Conservation (phyloP, 1,140 invertebrate genomes). For the Globodera rostochiensis region DNA sequence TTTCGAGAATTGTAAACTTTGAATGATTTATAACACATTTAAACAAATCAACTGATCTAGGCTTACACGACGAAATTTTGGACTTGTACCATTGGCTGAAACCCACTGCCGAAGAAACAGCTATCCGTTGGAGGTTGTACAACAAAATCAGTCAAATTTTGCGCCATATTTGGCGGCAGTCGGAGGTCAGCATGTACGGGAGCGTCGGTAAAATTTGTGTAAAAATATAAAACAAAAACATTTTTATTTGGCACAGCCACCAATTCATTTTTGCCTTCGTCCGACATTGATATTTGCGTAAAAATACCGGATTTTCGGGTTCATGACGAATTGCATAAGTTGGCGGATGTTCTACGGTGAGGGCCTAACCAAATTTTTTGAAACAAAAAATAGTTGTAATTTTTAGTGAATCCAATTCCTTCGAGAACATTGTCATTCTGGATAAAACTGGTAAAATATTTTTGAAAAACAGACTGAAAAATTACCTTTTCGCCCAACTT, state of each 20-base stretch:
- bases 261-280: conserved; percentile 40
- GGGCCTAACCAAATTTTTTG: neutral
- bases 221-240: neutral
- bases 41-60: neutral
- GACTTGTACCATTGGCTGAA: conserved; percentile 54
- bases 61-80: conserved; percentile 56
- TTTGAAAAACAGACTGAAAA: neutral
- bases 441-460: conserved; percentile 27
- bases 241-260: conserved; percentile 31
- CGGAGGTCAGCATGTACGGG: conserved; percentile 21
- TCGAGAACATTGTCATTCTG: conserved; percentile 30
- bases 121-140: neutral
- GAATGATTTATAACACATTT: no score
- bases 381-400: neutral
- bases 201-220: conserved; percentile 15
- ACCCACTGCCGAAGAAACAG: conserved; percentile 46
- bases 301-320: conserved; percentile 10
- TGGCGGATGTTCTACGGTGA: conserved; percentile 22
- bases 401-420: conserved; percentile 22
- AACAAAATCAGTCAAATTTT: conserved; percentile 21
- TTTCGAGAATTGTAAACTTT: neutral
- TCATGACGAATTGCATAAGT: conserved; percentile 19
- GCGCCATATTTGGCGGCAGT: conserved; percentile 15
- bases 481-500: neutral
- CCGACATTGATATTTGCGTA: conserved; percentile 43